Percentiles rank a stretch among this genome's conserved stretches.
Evolutionary conservation across 2,113 vertebrate genomes (phyloP).

Genomic region (Nothocercus nigrocapillus): DNA sequence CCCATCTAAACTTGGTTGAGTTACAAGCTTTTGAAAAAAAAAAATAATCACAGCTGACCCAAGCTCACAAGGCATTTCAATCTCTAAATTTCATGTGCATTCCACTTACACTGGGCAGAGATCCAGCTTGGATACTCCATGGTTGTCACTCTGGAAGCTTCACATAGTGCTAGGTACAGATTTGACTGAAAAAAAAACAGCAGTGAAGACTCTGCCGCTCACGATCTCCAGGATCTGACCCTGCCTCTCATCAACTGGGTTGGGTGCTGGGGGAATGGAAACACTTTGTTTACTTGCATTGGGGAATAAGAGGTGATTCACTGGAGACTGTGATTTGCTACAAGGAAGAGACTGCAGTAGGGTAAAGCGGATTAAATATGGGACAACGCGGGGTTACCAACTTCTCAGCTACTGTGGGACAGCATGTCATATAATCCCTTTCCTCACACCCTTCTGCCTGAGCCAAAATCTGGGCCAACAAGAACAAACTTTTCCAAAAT

Average conservation of each 20-base stretch:
- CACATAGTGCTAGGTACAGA: slow-evolving; percentile 9
- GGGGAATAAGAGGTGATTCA: neutral
- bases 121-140: slow-evolving; percentile 58
- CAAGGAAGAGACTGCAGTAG: neutral
- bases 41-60: slow-evolving; percentile 16
- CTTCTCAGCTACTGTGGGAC: neutral
- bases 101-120: slow-evolving; percentile 26
- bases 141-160: slow-evolving; percentile 14
- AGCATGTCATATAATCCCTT: rapidly evolving
- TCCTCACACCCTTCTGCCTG: neutral
- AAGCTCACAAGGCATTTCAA: slow-evolving; percentile 62
- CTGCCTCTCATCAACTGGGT: neutral
- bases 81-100: slow-evolving; percentile 59
- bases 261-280: rapidly evolving
- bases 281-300: neutral
- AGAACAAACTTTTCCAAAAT: neutral
- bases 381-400: neutral
- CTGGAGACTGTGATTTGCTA: neutral
- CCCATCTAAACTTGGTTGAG: slow-evolving; percentile 66
- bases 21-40: slow-evolving; percentile 59
- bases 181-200: neutral
- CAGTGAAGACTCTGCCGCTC: neutral
- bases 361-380: neutral
- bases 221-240: neutral
- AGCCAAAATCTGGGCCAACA: neutral